Evolutionary conservation across 2,888 invertebrate genomes (phyloP).

Genomic region (Dendrolimus pini): DNA sequence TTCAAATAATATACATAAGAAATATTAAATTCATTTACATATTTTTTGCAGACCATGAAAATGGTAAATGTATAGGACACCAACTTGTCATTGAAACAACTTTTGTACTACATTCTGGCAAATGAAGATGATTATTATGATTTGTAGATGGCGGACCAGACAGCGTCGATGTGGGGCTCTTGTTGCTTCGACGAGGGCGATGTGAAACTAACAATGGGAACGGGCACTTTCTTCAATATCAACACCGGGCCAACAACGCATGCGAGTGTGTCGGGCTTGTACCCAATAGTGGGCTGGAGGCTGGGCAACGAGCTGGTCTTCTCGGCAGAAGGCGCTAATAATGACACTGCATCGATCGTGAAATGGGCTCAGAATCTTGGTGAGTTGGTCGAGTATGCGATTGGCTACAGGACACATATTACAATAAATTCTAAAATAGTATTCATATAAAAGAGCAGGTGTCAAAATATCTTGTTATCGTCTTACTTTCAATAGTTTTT

Average conservation of each 20-base stretch:
- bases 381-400: conserved; percentile 26
- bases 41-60: too few species aligned
- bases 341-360: conserved; percentile 92
- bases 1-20: too few species aligned
- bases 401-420: too few species aligned
- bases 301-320: conserved; percentile 74
- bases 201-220: conserved; percentile 93
- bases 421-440: not conserved
- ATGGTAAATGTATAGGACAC: too few species aligned
- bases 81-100: too few species aligned
- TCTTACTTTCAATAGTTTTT: not conserved
- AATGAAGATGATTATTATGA: too few species aligned
- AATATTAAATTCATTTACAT: too few species aligned
- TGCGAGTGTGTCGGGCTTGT: conserved; percentile 89
- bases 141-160: conserved; percentile 88
- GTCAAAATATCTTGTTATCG: too few species aligned
- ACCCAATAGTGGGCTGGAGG: conserved; percentile 94
- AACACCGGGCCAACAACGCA: conserved; percentile 87
- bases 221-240: conserved; percentile 92
- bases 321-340: conserved; percentile 90
- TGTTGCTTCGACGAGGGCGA: conserved; percentile 87
- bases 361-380: conserved; percentile 89
- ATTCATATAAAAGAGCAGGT: too few species aligned
- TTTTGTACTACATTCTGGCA: too few species aligned
- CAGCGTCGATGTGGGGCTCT: conserved; percentile 92